Base-by-base conservation (phyloP, 2,888 invertebrate species). In the Stenotaenia linearis region DNA sequence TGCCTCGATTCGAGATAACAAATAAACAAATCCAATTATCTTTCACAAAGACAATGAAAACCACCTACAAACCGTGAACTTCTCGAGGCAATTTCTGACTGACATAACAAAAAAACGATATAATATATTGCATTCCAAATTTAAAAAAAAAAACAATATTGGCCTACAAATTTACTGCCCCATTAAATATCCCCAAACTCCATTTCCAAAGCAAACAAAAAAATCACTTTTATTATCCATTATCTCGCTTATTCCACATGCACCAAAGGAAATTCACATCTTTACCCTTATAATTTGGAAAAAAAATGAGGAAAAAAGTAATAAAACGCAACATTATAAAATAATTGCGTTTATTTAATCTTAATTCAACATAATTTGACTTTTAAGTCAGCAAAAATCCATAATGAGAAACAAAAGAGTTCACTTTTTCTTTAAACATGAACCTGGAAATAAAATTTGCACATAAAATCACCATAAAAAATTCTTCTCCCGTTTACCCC, bases 41-140 rank as follows among this genome's bases (percentile, higher is more conserved):
- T 12, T 69, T 15, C 21, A 50, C 50, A 50, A 69, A 69, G 25
- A 69, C 69, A 69, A 69, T 69, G 69, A 69, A n/a, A 69, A 69
- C 69, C 69, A 69, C 69, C 69, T 69, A 69, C 69, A 69, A 69
- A 69, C 69, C 69, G n/a, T 69, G 69, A 69, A 69, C 69, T 69
- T 69, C 69, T 69, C 6, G 69, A 28, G 69, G 69, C 69, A 69
- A 28, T 69, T 69, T 69, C 25, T 28, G 15, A 69, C 28, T 69
- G 15, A 69, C 69, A 69, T 25, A 12, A 50, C 18, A 4, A 69
- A 69, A 69, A 18, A 69, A 28, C 10, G 15, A 6, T 28, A 12
- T 25, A 28, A 69, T 28, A 25, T 69, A 28, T 28, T 28, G 3
- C 28, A 28, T 25, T 69, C 28, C n/a, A 50, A 18, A 50, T 28